Base-by-base conservation (phyloP, 2,113 vertebrate species). In the Tor tambroides region DNA sequence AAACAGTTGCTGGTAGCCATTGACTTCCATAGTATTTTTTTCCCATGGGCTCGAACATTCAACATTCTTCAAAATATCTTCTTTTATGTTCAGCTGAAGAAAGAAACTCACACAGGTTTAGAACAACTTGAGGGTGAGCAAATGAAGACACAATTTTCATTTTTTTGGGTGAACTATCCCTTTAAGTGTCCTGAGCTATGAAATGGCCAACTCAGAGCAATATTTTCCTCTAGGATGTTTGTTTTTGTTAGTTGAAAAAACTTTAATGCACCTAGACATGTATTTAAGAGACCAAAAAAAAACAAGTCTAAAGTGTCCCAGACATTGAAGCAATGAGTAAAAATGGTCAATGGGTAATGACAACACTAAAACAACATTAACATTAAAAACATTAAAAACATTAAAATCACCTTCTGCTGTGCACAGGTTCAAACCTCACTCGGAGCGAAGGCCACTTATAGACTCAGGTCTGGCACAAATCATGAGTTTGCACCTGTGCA, bases 401-500 rank as follows among this genome's bases (percentile, higher is more conserved):
- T 75, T 46, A 46, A 75, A 46, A 75, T 72, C 35, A 41, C 23
- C 19, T 23, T 38, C 32, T 38, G 69, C 32, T 0, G 32, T 23
- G 32, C 69, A 38, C 38, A 43, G 23, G 71, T 43, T 26, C 21
- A 75, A 43, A 46, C 41, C 72, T 43, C 5, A 46, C 23, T 75
- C 6, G 5, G 21, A 75, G 38, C 21, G 38, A 74, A 74, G 71
- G 21, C 32, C 67, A 71, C 7, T 71, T 65, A 15, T 30, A 30
- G 26, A 69, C 65, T 72, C 8, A 0, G 32, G 32, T 10, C 69
- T 21, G 38, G 21, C 59, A 43, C 38, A 75, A 75, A 75, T 74
- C 71, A n/a, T 74, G 11, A 75, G 72, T n/a, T 46, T 46, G 72
- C 72, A 75, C 72, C 72, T 75, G 72, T 43, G 11, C 38, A 12